Evolutionary conservation across 2,888 invertebrate genomes (phyloP).

Genomic region (Drosophila picticornis): DNA sequence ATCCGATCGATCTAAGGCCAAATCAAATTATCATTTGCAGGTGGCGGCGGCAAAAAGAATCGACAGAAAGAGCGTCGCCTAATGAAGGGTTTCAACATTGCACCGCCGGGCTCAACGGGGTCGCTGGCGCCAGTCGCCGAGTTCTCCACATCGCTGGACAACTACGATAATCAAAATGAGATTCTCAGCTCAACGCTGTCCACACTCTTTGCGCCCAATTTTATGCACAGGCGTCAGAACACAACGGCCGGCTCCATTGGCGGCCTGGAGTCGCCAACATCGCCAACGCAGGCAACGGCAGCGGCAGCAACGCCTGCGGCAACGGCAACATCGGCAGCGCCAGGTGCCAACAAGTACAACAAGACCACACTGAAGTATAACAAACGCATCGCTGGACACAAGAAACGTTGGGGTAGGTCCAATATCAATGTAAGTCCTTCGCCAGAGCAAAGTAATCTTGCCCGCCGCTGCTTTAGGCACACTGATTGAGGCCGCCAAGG

Average conservation of each 20-base stretch:
- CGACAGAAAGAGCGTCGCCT: constrained; percentile 95
- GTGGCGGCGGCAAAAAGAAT: constrained; percentile 96
- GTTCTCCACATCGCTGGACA: constrained; percentile 90
- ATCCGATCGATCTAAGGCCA: constrained; percentile 45
- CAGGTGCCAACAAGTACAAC: constrained; percentile 80
- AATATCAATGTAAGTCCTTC: not conserved
- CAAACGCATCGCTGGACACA: constrained; percentile 88
- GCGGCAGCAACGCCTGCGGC: constrained; percentile 17
- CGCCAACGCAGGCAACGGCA: constrained; percentile 44
- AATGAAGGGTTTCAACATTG: constrained; percentile 97
- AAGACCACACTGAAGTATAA: constrained; percentile 83
- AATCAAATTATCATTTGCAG: constrained; percentile 84
- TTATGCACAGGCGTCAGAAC: constrained; percentile 82
- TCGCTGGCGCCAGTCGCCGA: constrained; percentile 91
- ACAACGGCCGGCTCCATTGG: constrained; percentile 73
- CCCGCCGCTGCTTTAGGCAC: constrained; percentile 85
- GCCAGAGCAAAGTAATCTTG: not conserved
- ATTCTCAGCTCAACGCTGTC: constrained; percentile 90
- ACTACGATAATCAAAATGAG: constrained; percentile 87
- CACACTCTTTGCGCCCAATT: constrained; percentile 87
- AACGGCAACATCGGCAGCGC: constrained; percentile 6
- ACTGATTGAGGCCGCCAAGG: constrained; percentile 94
- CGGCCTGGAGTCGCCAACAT: constrained; percentile 67
- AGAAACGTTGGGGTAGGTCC: constrained; percentile 89
- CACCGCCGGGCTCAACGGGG: constrained; percentile 88